Conservation (phyloP, 2,797 vertebrate species). For the Taeniopygia guttata region DNA sequence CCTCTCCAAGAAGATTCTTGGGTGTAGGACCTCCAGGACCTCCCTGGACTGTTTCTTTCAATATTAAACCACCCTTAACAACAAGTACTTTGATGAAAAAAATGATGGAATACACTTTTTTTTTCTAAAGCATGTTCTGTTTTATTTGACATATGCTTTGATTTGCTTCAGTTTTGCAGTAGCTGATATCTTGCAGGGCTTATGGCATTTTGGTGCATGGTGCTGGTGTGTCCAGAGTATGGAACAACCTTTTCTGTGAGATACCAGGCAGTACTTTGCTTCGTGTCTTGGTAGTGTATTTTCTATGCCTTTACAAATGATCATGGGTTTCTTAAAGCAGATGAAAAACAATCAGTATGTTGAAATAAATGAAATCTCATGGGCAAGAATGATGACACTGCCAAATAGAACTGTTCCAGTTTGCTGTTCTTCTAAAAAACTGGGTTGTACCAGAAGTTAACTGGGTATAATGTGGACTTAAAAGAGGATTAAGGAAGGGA, state of each 20-base stretch:
- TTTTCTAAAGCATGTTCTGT: not conserved
- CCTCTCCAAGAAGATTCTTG: not conserved
- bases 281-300: not conserved
- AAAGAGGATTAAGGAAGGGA: not conserved
- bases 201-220: not conserved
- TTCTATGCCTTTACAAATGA: not conserved
- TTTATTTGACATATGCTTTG: not conserved
- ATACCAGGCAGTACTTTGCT: not conserved
- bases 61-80: not conserved
- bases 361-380: not conserved
- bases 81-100: not conserved
- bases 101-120: accelerated
- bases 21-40: not conserved
- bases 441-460: not conserved
- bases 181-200: not conserved
- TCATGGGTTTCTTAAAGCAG: not conserved
- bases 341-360: not conserved
- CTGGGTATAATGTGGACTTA: not conserved
- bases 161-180: not conserved
- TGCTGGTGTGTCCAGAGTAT: not conserved
- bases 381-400: not conserved
- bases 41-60: not conserved
- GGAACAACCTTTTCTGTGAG: not conserved
- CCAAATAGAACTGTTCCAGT: not conserved
- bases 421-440: not conserved